These are phyloP conservation scores for Hyaena hyaena DNA, from an alignment of 2,113 vertebrate genomes.

Conservation along the genomic window DNA sequence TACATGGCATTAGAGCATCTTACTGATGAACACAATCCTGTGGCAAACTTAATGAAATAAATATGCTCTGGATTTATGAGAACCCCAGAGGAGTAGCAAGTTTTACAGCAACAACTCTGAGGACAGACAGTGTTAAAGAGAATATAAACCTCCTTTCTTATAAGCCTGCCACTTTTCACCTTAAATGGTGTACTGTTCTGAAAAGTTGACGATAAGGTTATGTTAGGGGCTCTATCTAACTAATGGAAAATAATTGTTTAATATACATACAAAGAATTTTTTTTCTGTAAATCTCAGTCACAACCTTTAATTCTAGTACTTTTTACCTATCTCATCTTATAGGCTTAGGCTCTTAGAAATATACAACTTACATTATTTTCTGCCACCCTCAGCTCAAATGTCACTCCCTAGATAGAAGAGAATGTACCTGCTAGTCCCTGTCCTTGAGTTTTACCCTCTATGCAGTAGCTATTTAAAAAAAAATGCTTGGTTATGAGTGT, in stretches of 20 bases:
- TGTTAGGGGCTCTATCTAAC: neutral
- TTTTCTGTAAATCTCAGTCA: neutral
- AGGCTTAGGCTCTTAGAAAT: neutral
- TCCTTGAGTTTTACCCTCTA: neutral
- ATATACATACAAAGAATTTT: neutral
- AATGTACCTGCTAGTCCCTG: neutral
- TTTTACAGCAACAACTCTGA: slow-evolving; percentile 27
- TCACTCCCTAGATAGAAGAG: neutral
- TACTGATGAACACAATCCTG: neutral
- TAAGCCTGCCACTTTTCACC: neutral
- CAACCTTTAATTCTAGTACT: neutral
- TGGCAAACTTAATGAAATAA: neutral
- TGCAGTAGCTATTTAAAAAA: neutral
- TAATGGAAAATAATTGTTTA: slow-evolving; percentile 17
- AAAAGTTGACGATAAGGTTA: neutral
- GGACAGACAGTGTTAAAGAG: neutral
- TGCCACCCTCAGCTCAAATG: neutral
- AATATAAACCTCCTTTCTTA: neutral
- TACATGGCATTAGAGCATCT: neutral
- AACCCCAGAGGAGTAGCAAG: neutral
- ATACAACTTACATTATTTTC: neutral
- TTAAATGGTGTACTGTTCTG: neutral
- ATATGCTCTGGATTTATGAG: neutral
- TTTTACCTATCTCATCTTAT: neutral
- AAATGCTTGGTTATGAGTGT: neutral